phyloP scores from a whole-genome alignment of 2,888 invertebrate species.

The Lepidonotus clava region DNA sequence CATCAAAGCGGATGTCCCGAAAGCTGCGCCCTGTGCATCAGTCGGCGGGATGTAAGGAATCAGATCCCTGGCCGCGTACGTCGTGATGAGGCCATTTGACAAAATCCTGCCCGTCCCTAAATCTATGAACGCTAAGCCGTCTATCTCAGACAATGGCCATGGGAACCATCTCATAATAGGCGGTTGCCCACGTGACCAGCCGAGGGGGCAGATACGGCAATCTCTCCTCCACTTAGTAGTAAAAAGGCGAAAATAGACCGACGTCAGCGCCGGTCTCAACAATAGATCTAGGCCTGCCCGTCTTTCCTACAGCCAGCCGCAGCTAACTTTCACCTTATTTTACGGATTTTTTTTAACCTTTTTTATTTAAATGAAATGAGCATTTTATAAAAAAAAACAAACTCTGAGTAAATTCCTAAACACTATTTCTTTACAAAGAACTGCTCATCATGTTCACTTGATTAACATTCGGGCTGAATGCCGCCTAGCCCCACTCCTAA shows the following conservation, averaged over 20 bases:
- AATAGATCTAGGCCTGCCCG: no score
- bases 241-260: neutral
- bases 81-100: slow-evolving; percentile 4
- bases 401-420: no score
- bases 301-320: neutral
- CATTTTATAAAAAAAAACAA: no score
- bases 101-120: slow-evolving; percentile 11
- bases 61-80: neutral
- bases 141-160: slow-evolving; percentile 6
- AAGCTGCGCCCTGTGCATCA: neutral
- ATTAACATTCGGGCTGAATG: no score
- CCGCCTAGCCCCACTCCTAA: neutral
- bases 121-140: slow-evolving; percentile 15
- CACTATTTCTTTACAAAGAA: no score
- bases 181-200: neutral
- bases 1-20: slow-evolving; percentile 32
- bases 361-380: no score
- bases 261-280: neutral
- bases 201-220: slow-evolving; percentile 34
- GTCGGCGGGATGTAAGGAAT: slow-evolving; percentile 20
- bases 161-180: slow-evolving; percentile 29
- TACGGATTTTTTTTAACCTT: neutral
- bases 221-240: slow-evolving; percentile 18
- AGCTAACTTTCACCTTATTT: neutral
- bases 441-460: no score